A percentile compares a stretch with the other conserved stretches of the same genome.
These are phyloP conservation scores for Phylloscopus collybita DNA, from an alignment of 2,797 vertebrate genomes.

Conservation along the genomic window DNA sequence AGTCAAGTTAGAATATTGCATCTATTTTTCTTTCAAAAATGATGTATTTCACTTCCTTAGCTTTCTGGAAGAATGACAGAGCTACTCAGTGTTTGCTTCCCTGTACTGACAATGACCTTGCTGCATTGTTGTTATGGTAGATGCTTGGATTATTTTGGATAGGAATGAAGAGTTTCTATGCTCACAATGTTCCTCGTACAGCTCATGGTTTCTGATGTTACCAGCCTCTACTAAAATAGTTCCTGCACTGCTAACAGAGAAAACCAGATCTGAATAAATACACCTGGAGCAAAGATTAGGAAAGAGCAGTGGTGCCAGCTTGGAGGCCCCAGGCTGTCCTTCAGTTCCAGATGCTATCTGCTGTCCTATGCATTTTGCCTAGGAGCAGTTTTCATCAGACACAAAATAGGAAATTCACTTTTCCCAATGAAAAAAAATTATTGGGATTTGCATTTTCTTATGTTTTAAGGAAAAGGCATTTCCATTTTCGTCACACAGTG, in stretches of 20 bases:
- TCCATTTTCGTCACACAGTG: background rate
- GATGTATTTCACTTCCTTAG: background rate
- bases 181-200: background rate
- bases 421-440: background rate
- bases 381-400: background rate
- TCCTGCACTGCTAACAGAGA: background rate
- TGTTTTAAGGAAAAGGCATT: background rate
- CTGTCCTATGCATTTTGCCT: background rate
- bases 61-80: background rate
- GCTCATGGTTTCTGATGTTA: background rate
- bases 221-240: background rate
- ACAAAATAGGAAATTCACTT: background rate
- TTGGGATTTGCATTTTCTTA: background rate
- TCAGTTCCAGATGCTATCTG: slow-evolving; percentile 2
- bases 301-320: background rate
- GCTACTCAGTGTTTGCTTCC: background rate
- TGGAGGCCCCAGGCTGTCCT: background rate
- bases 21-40: background rate
- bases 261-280: background rate
- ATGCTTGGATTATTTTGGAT: background rate
- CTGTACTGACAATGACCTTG: background rate
- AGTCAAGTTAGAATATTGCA: background rate
- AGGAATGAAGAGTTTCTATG: background rate
- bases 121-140: background rate
- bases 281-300: background rate